Evolutionary conservation across 2,113 vertebrate species (phyloP), one percentile per base, ranked within the genome.

Genomic region (Butorides virescens): DNA sequence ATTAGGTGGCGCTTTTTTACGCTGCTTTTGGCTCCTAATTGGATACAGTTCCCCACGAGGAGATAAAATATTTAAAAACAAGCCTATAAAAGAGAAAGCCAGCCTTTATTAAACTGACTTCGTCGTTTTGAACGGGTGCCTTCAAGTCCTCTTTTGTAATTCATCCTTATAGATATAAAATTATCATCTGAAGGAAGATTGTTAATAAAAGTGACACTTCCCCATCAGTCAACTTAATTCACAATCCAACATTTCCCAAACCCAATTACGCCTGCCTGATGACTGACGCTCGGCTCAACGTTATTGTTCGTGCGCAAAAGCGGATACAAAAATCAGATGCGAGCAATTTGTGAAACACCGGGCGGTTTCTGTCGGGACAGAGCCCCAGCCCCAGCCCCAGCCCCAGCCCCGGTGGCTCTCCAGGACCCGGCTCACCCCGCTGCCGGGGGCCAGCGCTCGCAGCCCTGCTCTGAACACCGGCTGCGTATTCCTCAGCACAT

Each of bases 181-280:
- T 94, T 63, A 93, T 95, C 97, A 89, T 94, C 94, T 91, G 90
- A 86, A 92, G 93, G 92, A 94, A 96, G 95, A 86, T 65, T 92
- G 94, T 97, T 97, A 94, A 96, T 96, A 95, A 96, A 96, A 94
- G 82, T 88, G 97, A 95, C 97, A 86, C 88, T 93, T 96, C 92
- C 85, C 97, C 93, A 96, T 98, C 97, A 95, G 95, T 97, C 97
- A 97, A 49, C 93, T 92, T 96, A 95, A 97, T 93, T 96, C 97
- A 92, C 97, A 96, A 74, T 68, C 74, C 39, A 95, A 89, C 96
- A 88, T 93, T 97, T 93, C 86, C 95, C 86, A 82, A 62, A 96
- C 91, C 95, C 96, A 97, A 90, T 97, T 95, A 95, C 15, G 94
- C 36, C 89, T 92, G 95, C 68, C 96, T 86, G 91, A 92, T 88